Conservation (phyloP, 2,797 vertebrate genomes). For the Capromys pilorides region DNA sequence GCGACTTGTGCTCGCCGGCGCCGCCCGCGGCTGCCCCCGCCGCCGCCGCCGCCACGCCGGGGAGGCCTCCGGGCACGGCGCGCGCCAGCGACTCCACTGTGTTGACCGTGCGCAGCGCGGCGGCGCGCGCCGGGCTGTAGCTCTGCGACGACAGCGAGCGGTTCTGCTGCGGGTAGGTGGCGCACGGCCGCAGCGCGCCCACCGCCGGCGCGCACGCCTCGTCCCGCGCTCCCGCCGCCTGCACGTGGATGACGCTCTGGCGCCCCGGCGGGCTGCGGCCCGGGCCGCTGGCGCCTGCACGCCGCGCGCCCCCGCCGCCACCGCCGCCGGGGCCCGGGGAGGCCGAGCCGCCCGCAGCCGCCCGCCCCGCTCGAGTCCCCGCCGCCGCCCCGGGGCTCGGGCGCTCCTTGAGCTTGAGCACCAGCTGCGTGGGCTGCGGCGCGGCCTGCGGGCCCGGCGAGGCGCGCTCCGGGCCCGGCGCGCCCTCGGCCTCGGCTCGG, state of each 20-base stretch:
- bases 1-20: conserved; percentile 94
- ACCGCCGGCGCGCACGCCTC: conserved; percentile 93
- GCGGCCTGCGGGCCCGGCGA: conserved; percentile 93
- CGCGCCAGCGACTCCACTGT: conserved; percentile 92
- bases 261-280: conserved; percentile 98
- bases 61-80: conserved; percentile 85
- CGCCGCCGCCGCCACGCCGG: background rate
- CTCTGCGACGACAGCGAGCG: conserved; percentile 97
- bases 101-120: conserved; percentile 91
- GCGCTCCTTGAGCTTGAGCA: conserved; percentile 92
- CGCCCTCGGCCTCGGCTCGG: conserved; percentile 67
- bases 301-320: conserved; percentile 89
- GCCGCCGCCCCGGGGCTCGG: conserved; percentile 90
- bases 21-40: background rate
- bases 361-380: conserved; percentile 86
- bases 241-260: conserved; percentile 97
- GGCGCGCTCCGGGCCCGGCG: conserved; percentile 92
- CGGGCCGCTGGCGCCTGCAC: conserved; percentile 87
- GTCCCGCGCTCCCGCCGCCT: conserved; percentile 93
- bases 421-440: conserved; percentile 90
- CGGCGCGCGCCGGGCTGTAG: conserved; percentile 95
- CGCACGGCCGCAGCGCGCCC: conserved; percentile 95
- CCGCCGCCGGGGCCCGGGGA: conserved; percentile 85
- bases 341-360: conserved; percentile 88
- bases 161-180: conserved; percentile 99